These are phyloP conservation scores for Epistrophe grossulariae DNA, from an alignment of 2,888 invertebrate genomes.

Conservation along the genomic window DNA sequence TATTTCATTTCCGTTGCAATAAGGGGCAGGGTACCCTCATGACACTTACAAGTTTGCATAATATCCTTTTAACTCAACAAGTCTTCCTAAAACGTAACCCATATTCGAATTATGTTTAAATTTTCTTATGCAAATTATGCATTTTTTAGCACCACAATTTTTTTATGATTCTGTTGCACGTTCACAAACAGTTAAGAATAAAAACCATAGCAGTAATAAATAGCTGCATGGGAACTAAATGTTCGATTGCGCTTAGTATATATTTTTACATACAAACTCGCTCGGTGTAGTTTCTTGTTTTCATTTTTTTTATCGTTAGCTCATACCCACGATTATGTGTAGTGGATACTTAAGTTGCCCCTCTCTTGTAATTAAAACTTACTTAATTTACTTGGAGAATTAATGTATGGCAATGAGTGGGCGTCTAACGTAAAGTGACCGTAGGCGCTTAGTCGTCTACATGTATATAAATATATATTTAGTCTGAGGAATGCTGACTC, in stretches of 20 bases:
- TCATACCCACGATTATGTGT: constrained; percentile 12
- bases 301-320: background rate
- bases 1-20: constrained; percentile 7
- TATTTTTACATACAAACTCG: background rate
- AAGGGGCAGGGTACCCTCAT: constrained; percentile 1
- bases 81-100: background rate
- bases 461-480: background rate
- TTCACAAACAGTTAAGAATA: background rate
- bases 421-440: constrained; percentile 30
- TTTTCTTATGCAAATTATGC: background rate
- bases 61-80: constrained; percentile 5
- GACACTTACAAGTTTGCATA: constrained; percentile 10
- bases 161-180: background rate
- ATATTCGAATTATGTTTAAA: background rate
- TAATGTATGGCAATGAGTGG: constrained; percentile 62
- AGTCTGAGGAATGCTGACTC: background rate
- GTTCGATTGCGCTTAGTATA: background rate
- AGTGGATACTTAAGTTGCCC: constrained; percentile 21
- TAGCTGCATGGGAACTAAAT: constrained; percentile 8
- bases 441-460: constrained; percentile 49
- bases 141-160: background rate
- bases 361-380: constrained; percentile 58
- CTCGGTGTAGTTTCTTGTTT: constrained; percentile 4
- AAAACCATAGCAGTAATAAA: background rate
- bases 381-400: constrained; percentile 52